These are phyloP conservation scores for Zaprionus tsacasi DNA, from an alignment of 1,140 invertebrate species.

Conservation along the genomic window DNA sequence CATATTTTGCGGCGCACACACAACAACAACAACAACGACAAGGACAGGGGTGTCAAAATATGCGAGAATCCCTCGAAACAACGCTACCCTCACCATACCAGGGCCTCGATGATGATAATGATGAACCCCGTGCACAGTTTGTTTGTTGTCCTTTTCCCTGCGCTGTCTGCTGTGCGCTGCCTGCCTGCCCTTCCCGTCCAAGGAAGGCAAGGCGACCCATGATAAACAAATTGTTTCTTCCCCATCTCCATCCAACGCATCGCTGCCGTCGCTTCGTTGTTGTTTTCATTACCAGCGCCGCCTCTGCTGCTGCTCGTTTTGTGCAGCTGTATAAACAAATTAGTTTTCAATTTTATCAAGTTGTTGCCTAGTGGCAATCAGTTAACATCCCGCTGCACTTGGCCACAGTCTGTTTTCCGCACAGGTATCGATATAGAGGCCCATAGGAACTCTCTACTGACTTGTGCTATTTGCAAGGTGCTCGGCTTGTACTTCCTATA, in stretches of 20 bases:
- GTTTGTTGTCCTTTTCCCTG: slow-evolving; percentile 75
- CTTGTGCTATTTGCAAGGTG: not conserved
- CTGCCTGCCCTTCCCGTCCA: slow-evolving; percentile 8
- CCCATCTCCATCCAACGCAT: slow-evolving; percentile 33
- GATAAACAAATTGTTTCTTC: slow-evolving; percentile 79
- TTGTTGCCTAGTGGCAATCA: slow-evolving; percentile 57
- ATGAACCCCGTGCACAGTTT: slow-evolving; percentile 32
- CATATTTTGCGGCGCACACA: slow-evolving; percentile 39
- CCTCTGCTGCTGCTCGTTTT: slow-evolving; percentile 63
- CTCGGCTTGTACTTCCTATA: too few relatives aligned
- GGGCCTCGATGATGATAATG: slow-evolving; percentile 17
- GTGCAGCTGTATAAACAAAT: slow-evolving; percentile 83
- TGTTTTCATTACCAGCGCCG: slow-evolving; percentile 62
- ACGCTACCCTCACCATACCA: not conserved
- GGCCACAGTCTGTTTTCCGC: not conserved
- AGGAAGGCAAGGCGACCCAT: slow-evolving; percentile 73
- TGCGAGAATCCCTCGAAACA: slow-evolving; percentile 8
- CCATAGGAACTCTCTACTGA: not conserved
- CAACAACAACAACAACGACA: slow-evolving; percentile 32
- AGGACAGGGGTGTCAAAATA: slow-evolving; percentile 78
- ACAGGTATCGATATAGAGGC: not conserved
- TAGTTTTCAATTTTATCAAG: slow-evolving; percentile 81
- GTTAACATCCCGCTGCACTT: slow-evolving; percentile 29
- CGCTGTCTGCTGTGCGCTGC: slow-evolving; percentile 19
- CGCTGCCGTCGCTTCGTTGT: slow-evolving; percentile 12